Percentiles rank a stretch among this genome's conserved stretches.
These are phyloP conservation scores for Acrossocheilus fasciatus DNA, from an alignment of 2,797 vertebrate species.

Conservation along the genomic window DNA sequence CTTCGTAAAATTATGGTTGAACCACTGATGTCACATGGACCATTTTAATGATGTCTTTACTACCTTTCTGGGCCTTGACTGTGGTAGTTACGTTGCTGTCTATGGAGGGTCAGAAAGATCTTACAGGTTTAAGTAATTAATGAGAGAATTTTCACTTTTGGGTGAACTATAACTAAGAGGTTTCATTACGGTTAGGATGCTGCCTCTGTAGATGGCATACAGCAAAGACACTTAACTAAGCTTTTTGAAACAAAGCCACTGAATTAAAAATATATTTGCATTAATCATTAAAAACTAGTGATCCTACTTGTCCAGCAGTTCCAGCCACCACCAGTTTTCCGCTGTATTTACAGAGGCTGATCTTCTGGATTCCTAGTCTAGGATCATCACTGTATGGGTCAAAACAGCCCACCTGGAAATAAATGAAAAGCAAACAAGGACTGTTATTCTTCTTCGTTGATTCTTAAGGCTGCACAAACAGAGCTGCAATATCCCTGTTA, in stretches of 20 bases:
- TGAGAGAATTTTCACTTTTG: neutral
- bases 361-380: constrained; percentile 94
- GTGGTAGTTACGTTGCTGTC: no score
- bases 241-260: neutral
- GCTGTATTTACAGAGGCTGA: constrained; percentile 95
- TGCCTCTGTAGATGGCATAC: neutral
- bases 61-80: no score
- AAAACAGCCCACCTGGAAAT: constrained; percentile 93
- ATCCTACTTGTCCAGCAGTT: constrained; percentile 92
- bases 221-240: neutral
- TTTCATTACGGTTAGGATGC: no score
- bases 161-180: neutral
- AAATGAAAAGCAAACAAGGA: constrained; percentile 25
- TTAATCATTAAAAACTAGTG: neutral
- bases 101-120: no score
- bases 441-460: neutral
- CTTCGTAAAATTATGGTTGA: no score
- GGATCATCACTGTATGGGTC: constrained; percentile 98
- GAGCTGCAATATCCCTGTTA: neutral
- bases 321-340: constrained; percentile 94
- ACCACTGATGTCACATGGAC: no score
- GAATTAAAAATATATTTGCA: neutral
- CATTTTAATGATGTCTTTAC: no score
- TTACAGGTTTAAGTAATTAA: neutral
- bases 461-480: neutral